phyloP scores from a whole-genome alignment of 2,113 vertebrate species.

The Campylomormyrus numenius region DNA sequence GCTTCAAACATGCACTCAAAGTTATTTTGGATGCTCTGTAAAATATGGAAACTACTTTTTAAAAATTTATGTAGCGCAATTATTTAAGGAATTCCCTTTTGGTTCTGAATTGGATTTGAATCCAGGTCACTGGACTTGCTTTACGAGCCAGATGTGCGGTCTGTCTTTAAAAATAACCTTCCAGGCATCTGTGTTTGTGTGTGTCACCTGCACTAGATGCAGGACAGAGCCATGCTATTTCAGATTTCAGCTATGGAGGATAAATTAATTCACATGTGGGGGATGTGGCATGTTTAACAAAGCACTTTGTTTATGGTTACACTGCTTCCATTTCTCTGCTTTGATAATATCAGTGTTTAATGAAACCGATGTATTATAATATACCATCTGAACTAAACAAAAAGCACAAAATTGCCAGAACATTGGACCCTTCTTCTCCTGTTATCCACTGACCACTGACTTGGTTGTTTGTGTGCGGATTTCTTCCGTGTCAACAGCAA shows the following conservation, averaged over 20 bases:
- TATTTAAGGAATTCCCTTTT: background rate
- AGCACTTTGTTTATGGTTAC: background rate
- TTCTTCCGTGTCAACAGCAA: background rate
- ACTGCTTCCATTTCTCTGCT: background rate
- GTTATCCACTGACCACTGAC: background rate
- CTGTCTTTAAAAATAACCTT: background rate
- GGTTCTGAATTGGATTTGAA: background rate
- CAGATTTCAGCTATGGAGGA: background rate
- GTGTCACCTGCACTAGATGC: background rate
- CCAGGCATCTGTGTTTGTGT: background rate
- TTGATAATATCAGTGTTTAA: background rate
- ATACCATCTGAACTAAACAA: background rate
- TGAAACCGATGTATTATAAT: background rate
- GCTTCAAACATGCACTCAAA: background rate
- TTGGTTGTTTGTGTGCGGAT: background rate
- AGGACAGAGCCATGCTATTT: background rate
- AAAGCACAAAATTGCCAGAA: background rate
- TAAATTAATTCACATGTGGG: background rate
- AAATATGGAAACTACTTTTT: background rate
- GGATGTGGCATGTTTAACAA: background rate
- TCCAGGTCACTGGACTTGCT: background rate
- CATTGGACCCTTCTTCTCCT: background rate
- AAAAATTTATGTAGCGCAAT: background rate
- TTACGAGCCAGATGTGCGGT: background rate
- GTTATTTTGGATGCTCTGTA: background rate